A percentile compares a stretch with the other conserved stretches of the same genome.
Conservation (phyloP, 2,113 vertebrate species). For the Stomatorhinus ivindoensis region DNA sequence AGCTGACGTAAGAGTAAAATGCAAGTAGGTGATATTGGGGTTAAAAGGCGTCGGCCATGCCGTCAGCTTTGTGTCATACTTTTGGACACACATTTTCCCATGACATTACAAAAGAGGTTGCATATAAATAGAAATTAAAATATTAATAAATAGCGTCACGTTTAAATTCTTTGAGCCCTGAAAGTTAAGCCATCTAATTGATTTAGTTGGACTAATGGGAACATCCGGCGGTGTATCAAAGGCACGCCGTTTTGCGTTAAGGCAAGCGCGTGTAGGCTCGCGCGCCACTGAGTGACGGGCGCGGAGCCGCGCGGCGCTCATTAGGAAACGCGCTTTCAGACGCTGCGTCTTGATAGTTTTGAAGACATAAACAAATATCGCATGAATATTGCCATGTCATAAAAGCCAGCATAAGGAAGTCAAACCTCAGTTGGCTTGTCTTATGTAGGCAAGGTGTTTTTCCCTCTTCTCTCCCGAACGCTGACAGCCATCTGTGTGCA, state of each 20-base stretch:
- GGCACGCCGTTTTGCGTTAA: slow-evolving; percentile 50
- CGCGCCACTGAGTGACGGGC: slow-evolving; percentile 63
- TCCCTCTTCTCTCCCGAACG: slow-evolving; percentile 51
- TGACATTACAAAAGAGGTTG: background rate
- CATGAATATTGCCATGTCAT: slow-evolving; percentile 66
- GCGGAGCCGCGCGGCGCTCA: slow-evolving; percentile 54
- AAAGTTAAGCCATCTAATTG: slow-evolving; percentile 47
- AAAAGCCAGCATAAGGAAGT: slow-evolving; percentile 61
- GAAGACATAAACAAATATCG: slow-evolving; percentile 61
- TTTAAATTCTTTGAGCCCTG: background rate
- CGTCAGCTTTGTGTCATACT: background rate
- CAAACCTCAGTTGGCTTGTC: slow-evolving; percentile 70
- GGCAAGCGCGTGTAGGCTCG: slow-evolving; percentile 28
- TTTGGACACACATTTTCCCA: background rate
- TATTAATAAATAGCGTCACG: slow-evolving; percentile 24
- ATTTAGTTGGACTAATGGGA: slow-evolving; percentile 53
- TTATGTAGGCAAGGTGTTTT: slow-evolving; percentile 49
- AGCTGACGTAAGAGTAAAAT: background rate
- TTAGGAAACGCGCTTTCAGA: slow-evolving; percentile 69
- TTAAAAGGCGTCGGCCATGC: background rate
- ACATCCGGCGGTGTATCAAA: slow-evolving; percentile 43
- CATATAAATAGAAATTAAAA: background rate
- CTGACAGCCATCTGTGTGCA: slow-evolving; percentile 73
- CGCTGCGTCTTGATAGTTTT: slow-evolving; percentile 52
- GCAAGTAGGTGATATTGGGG: background rate